Conservation (phyloP, 1,140 invertebrate genomes). For the Alviniconcha marisindica region DNA sequence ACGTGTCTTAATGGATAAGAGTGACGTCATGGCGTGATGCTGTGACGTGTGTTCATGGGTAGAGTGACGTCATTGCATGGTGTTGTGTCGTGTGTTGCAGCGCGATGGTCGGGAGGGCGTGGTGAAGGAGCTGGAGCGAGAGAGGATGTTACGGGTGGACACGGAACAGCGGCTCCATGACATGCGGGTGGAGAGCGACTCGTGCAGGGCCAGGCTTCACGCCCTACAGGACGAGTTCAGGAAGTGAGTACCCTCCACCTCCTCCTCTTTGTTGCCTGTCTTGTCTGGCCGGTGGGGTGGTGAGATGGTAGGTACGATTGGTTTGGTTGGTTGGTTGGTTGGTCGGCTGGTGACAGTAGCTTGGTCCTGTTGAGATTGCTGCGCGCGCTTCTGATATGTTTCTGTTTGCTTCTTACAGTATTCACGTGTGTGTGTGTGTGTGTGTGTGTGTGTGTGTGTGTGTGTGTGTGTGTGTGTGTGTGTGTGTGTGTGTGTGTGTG, state of each 20-base stretch:
- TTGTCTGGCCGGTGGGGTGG: no score
- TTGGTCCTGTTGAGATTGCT: no score
- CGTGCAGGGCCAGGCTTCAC: conserved; percentile 59
- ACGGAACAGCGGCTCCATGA: conserved; percentile 68
- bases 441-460: no score
- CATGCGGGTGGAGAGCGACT: conserved; percentile 64
- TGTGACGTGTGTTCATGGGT: neutral
- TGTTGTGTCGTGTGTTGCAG: conserved; percentile 29
- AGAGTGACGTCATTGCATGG: neutral
- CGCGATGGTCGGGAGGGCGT: conserved; percentile 50
- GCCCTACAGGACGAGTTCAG: conserved; percentile 67
- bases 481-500: no score
- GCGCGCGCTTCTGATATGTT: no score
- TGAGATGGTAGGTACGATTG: no score
- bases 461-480: no score
- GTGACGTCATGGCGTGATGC: neutral
- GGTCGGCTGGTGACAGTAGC: no score
- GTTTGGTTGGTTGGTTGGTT: no score
- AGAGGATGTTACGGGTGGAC: conserved; percentile 68
- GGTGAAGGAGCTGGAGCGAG: conserved; percentile 67
- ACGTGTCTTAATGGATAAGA: neutral
- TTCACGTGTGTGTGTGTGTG: no score
- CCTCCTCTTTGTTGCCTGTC: neutral
- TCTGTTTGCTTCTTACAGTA: no score
- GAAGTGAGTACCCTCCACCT: conserved; percentile 53